Percentiles rank a stretch among this genome's conserved stretches.
Conservation (phyloP, 1,140 invertebrate genomes). For the Periplaneta americana region DNA sequence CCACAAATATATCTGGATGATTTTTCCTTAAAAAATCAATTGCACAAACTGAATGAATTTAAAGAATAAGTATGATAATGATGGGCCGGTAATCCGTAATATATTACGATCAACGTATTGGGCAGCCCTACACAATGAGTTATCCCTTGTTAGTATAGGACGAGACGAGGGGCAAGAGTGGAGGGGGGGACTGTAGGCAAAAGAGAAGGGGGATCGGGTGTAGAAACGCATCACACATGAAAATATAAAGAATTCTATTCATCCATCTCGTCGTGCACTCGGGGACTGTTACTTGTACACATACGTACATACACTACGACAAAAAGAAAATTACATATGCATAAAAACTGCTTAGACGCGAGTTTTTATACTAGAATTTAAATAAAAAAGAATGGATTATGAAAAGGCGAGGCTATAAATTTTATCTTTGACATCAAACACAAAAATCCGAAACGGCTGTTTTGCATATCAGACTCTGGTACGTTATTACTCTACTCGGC, state of each 20-base stretch:
- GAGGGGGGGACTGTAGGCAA: not conserved
- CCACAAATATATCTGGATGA: no score
- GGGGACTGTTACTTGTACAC: not conserved
- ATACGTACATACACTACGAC: not conserved
- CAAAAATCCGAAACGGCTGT: not conserved
- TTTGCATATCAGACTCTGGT: not conserved
- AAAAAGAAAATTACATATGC: not conserved
- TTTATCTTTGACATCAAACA: not conserved
- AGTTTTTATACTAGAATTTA: not conserved
- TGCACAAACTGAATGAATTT: no score
- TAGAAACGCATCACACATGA: not conserved
- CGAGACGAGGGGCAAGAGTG: not conserved
- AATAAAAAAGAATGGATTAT: not conserved
- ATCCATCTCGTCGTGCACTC: not conserved
- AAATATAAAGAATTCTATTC: not conserved
- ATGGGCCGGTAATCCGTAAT: not conserved
- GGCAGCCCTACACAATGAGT: not conserved
- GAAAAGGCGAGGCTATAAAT: not conserved
- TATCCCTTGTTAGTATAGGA: not conserved
- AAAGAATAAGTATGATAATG: no score
- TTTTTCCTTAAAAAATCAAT: no score
- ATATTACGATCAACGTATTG: not conserved
- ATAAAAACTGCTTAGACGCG: not conserved
- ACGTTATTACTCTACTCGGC: not conserved
- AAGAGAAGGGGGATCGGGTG: not conserved